Conservation (phyloP, 2,797 vertebrate genomes). For the Scolopax bukidnonensis region DNA sequence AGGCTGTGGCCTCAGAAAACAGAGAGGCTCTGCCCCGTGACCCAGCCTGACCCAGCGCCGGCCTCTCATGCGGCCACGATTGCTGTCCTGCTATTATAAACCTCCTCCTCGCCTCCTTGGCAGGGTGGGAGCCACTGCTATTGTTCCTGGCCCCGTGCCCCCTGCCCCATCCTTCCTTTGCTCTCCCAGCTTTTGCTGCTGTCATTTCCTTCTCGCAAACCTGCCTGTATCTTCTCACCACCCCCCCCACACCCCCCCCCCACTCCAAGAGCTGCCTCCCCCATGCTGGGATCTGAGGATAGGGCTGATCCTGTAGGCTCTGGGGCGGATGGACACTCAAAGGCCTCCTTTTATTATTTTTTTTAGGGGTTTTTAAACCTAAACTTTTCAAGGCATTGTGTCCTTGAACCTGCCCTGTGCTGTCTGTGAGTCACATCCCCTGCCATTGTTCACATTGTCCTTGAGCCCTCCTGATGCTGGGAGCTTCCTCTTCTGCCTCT, state of each 20-base stretch:
- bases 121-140: neutral
- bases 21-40: neutral
- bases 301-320: neutral
- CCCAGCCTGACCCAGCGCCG: neutral
- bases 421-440: constrained; percentile 70
- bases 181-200: constrained; percentile 20
- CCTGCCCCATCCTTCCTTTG: constrained; percentile 69
- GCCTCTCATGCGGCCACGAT: fast-evolving
- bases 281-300: constrained; percentile 36
- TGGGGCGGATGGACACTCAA: neutral
- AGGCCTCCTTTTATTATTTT: neutral
- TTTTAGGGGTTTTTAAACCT: constrained; percentile 23
- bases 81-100: neutral
- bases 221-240: neutral
- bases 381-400: constrained; percentile 46
- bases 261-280: neutral
- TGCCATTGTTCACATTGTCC: constrained; percentile 50
- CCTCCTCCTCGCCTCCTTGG: neutral
- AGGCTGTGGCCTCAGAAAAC: neutral
- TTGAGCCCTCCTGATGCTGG: constrained; percentile 57
- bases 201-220: constrained; percentile 63
- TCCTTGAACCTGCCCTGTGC: constrained; percentile 53
- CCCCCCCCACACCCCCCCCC: neutral
- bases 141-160: constrained; percentile 41
- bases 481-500: constrained; percentile 66